These are phyloP conservation scores for Drosophila nr. perissopoda DNA, from an alignment of 2,888 invertebrate genomes.

Conservation along the genomic window DNA sequence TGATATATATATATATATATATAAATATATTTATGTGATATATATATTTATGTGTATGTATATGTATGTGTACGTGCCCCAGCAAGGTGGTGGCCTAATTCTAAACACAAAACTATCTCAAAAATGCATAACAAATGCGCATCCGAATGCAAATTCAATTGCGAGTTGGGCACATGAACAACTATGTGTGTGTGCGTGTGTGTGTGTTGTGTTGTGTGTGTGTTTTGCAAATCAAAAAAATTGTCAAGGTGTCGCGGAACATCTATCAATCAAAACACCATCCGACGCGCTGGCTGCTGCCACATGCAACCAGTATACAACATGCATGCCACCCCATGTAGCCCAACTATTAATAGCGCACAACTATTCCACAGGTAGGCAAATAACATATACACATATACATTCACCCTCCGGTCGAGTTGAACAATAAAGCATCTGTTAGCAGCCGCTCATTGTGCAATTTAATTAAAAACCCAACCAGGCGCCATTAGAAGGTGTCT, in stretches of 20 bases:
- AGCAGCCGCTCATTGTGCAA: conserved; percentile 51
- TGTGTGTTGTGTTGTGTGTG: background rate
- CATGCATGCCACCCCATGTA: background rate
- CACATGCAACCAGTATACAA: background rate
- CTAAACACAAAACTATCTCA: background rate
- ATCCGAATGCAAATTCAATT: background rate
- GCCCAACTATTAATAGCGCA: conserved; percentile 34
- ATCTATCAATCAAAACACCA: conserved; percentile 62
- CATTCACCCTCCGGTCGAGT: conserved; percentile 10
- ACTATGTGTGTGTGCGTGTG: background rate
- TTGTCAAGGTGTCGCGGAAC: conserved; percentile 61
- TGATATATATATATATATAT: background rate
- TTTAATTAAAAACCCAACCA: conserved; percentile 48
- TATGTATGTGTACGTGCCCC: background rate
- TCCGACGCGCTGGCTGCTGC: background rate
- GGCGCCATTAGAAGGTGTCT: conserved; percentile 23
- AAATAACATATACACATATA: conserved; percentile 1
- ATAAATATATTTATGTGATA: background rate
- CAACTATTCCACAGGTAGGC: conserved; percentile 22
- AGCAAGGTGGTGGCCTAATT: background rate
- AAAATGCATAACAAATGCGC: conserved; percentile 28
- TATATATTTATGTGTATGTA: background rate
- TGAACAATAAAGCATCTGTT: conserved; percentile 52
- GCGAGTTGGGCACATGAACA: background rate
- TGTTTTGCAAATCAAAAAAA: conserved; percentile 59